These are phyloP conservation scores for Pantelozetes paolii DNA, from an alignment of 2,888 invertebrate species.

Conservation along the genomic window DNA sequence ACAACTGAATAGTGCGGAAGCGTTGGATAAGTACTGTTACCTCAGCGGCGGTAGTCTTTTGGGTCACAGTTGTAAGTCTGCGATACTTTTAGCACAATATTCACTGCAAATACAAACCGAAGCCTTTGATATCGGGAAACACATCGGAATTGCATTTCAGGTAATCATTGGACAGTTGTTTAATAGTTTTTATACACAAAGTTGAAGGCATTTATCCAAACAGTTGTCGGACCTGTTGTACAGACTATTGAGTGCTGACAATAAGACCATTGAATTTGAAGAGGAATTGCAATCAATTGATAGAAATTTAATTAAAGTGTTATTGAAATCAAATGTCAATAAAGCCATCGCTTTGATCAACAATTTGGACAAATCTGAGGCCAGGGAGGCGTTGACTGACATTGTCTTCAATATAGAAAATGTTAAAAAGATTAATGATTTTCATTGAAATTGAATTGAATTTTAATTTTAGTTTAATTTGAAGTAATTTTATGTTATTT, in stretches of 20 bases:
- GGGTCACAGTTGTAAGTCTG: conserved; percentile 12
- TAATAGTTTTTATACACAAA: neutral
- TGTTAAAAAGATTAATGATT: neutral
- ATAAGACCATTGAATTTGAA: neutral
- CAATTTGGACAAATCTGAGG: neutral
- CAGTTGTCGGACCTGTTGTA: neutral
- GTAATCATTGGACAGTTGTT: neutral
- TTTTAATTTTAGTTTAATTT: no score
- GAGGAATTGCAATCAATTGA: neutral
- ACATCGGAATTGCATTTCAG: conserved; percentile 34
- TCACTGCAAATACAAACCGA: neutral
- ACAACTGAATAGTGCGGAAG: neutral
- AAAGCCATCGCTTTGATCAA: conserved; percentile 18
- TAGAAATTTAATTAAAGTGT: neutral
- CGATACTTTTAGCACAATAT: neutral
- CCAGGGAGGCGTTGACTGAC: neutral
- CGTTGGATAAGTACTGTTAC: neutral
- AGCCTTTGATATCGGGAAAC: conserved; percentile 13
- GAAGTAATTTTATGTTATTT: no score
- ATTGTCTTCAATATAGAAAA: conserved; percentile 4
- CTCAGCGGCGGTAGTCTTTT: neutral
- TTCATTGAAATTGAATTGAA: neutral
- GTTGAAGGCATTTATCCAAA: neutral
- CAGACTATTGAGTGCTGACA: neutral
- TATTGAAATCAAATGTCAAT: conserved; percentile 8